Percentiles rank a stretch among this genome's conserved stretches.
Conservation (phyloP, 2,797 vertebrate species). For the Macropus fuliginosus region DNA sequence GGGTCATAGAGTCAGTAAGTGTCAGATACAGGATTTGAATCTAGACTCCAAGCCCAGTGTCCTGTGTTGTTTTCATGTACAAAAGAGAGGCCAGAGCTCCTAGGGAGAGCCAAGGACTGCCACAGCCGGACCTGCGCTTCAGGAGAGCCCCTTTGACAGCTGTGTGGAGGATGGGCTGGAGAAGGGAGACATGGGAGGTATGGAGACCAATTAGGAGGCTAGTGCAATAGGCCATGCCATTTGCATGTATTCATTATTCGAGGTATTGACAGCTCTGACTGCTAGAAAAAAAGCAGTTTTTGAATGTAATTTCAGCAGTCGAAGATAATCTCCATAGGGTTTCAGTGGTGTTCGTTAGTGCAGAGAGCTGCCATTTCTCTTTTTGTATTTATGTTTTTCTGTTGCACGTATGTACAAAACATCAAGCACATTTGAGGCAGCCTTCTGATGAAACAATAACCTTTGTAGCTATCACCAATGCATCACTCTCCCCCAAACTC, state of each 20-base stretch:
- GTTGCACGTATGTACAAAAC: background rate
- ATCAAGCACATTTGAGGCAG: background rate
- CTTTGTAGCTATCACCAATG: background rate
- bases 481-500: background rate
- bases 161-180: background rate
- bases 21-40: background rate
- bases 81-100: background rate
- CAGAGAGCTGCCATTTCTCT: background rate
- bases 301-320: background rate
- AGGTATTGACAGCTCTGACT: background rate
- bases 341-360: background rate
- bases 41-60: background rate
- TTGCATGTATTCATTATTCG: background rate
- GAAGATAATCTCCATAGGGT: background rate
- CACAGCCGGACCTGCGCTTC: background rate
- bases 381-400: background rate
- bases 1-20: background rate
- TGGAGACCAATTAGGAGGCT: background rate
- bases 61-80: background rate
- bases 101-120: background rate
- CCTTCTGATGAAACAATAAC: background rate
- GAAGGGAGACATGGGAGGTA: background rate
- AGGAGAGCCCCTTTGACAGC: background rate
- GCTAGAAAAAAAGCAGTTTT: background rate
- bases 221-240: background rate